Evolutionary conservation across 2,113 vertebrate genomes (phyloP), one percentile per base, ranked within the genome.

Genomic region (Pachypanchax playfairii): DNA sequence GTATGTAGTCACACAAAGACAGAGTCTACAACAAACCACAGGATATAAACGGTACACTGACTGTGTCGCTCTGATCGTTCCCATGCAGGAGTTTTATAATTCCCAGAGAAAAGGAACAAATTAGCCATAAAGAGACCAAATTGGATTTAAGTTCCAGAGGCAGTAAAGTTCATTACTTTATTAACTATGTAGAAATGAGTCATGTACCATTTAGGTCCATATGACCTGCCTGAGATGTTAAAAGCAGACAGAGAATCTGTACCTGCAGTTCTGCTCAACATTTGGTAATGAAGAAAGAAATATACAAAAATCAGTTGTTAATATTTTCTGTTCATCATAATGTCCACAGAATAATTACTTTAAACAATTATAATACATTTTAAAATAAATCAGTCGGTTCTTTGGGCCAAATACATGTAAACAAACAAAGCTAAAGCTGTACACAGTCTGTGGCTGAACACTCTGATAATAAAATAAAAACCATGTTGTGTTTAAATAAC

Each of bases 241-340:
- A 56, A 71, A 67, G 51, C 78, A 77, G 38, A 83, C 35, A 73
- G 52, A 86, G 57, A 68, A 77, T 87, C 73, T 87, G 83, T 92
- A 91, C 91, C 92, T 92, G 88, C 41, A 71, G 46, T 70, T 92
- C 89, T 90, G 86, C 88, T 85, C 89, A 61, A 83, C 75, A 82
- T 90, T 90, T 89, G 83, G 83, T 85, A 70, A 85, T 50, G 71
- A 76, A 82, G 63, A 66, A 67, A 62, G 53, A 80, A 84, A 73
- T 80, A 69, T 51, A 66, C 36, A 51, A 25, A 18, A 38, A 56
- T 43, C 20, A 36, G 2, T 4, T 36, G 14, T 14, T 11, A 4
- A 36, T 13, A 14, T 36, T 14, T 4, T 36, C 35, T 18, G 39
- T 46, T 46, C 43, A 46, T 22, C 43, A 22, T 11, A 9, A 44